phyloP scores from a whole-genome alignment of 2,888 invertebrate species.

The Andrena fulva region DNA sequence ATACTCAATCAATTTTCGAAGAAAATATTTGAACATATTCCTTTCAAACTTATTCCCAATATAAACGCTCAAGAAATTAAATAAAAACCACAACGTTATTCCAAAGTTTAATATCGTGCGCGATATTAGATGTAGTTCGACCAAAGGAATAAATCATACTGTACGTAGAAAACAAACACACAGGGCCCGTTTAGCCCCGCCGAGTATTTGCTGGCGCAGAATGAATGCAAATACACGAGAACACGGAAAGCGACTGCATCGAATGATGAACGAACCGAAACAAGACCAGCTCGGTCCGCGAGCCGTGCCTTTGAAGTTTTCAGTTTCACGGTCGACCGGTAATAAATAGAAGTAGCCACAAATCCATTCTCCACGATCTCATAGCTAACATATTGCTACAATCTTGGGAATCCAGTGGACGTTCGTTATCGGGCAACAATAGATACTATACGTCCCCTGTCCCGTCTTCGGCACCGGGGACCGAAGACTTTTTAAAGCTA shows the following conservation, averaged over 20 bases:
- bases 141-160: constrained; percentile 20
- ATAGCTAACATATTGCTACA: constrained; percentile 52
- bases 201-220: constrained; percentile 27
- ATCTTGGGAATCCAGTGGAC: constrained; percentile 23
- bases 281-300: neutral
- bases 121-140: neutral
- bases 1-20: too few species aligned
- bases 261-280: constrained; percentile 47
- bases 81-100: too few species aligned
- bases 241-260: constrained; percentile 32
- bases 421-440: constrained; percentile 58
- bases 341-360: constrained; percentile 47
- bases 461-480: neutral
- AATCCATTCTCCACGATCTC: constrained; percentile 39
- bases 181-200: neutral
- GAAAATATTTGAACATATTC: too few species aligned
- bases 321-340: constrained; percentile 54
- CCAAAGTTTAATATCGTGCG: neutral
- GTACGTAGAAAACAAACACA: constrained; percentile 10
- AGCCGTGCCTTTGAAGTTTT: constrained; percentile 44
- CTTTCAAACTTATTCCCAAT: too few species aligned
- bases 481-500: constrained; percentile 3
- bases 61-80: too few species aligned
- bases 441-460: constrained; percentile 8
- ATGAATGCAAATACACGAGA: constrained; percentile 42